phyloP scores from a whole-genome alignment of 2,113 vertebrate genomes.

The Nyctereutes procyonoides region DNA sequence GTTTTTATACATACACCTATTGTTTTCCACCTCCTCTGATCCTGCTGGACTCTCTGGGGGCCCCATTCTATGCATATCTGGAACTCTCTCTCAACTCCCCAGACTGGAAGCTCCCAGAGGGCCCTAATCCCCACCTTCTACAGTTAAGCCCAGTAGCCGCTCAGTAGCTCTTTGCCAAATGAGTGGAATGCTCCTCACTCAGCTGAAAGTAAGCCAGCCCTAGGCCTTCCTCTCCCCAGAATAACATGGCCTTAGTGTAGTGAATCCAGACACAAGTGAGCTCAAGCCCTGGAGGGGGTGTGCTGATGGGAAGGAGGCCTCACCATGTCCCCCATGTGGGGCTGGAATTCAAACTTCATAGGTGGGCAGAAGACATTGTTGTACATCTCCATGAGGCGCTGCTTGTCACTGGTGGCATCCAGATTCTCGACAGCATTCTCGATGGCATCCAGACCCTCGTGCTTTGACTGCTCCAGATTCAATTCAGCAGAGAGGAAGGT shows the following conservation, averaged over 20 bases:
- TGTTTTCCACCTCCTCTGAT: neutral
- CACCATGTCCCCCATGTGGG: slow-evolving; percentile 98
- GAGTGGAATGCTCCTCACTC: neutral
- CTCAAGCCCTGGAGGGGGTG: neutral
- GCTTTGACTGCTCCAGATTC: slow-evolving; percentile 97
- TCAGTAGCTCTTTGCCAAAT: neutral
- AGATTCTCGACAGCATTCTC: slow-evolving; percentile 96
- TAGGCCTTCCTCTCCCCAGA: neutral
- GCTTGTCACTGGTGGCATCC: slow-evolving; percentile 97
- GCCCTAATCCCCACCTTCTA: neutral
- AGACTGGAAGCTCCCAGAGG: neutral
- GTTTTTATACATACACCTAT: neutral
- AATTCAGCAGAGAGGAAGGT: slow-evolving; percentile 98
- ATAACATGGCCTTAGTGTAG: neutral
- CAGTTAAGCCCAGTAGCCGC: neutral
- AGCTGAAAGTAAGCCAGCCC: neutral
- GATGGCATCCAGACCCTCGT: slow-evolving; percentile 94
- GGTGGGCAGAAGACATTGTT: slow-evolving; percentile 98
- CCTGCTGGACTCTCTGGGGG: neutral
- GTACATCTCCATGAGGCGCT: slow-evolving; percentile 98
- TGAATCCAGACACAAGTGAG: neutral
- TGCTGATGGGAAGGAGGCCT: slow-evolving; percentile 52
- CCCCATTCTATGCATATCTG: neutral
- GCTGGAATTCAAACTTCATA: slow-evolving; percentile 98
- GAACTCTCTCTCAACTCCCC: neutral